Evolutionary conservation across 2,797 vertebrate genomes (phyloP), one percentile per base, ranked within the genome.

Genomic region (Florisuga fusca): DNA sequence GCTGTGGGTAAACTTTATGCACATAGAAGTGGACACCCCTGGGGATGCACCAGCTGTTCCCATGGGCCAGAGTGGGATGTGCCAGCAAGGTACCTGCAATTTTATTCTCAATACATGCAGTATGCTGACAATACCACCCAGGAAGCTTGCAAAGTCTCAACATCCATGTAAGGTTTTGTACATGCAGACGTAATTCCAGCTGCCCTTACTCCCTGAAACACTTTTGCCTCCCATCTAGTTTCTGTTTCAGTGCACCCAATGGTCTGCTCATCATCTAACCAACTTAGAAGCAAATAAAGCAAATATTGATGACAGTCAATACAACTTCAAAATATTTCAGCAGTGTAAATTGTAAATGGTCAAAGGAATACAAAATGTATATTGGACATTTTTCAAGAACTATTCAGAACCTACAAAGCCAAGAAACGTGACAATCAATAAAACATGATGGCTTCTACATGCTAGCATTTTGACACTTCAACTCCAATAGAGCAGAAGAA

Each of bases 341-440:
- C 22, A 68, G 34, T 25, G 4, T 46, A 72, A 87, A 66, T 38
- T 83, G 75, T 78, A 92, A 87, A 15, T 41, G 38, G 38, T 41
- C 38, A 74, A 92, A 77, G 10, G 36, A 23, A 84, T 29, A 64
- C 17, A 71, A 77, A 73, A 84, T 77, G 80, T 68, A 43, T 45
- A 92, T 3, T 63, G 51, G 66, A 73, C 25, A 50, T 75, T 88
- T 91, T 50, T 91, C 38, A 86, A 80, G 55, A 81, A 29, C n/a
- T 80, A 62, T 45, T 78, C 45, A 84, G 34, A 75, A 89, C 38
- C 50, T 79, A 23, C 34, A 90, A 71, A 68, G 50, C 14, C 69
- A 63, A 93, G 58, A 73, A 94, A 90, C 66, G 6, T 86, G 80
- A 91, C 57, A 78, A 86, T 67, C 22, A 79, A 55, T 69, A 95